Evolutionary conservation across 2,888 invertebrate species (phyloP), one percentile per base, ranked within the genome.

Genomic region (Ypsolopha scabrella): DNA sequence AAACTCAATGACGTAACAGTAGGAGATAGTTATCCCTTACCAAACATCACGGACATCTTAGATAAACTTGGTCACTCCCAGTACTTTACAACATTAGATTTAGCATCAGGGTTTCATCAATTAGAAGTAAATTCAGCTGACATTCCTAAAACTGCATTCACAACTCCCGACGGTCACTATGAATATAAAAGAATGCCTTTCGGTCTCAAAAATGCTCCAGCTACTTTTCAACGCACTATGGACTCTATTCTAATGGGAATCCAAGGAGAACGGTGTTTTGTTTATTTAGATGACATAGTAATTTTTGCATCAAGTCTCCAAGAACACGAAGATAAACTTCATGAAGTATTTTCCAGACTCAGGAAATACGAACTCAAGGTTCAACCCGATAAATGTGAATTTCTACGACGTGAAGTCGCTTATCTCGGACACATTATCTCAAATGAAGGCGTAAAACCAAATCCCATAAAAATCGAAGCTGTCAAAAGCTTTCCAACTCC

Each of bases 231-330:
- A n/a, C n/a, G n/a, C n/a, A n/a, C n/a, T n/a, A n/a, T n/a, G n/a
- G n/a, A n/a, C n/a, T n/a, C n/a, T n/a, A n/a, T n/a, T n/a, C n/a
- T n/a, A n/a, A n/a, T n/a, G n/a, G n/a, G n/a, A n/a, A n/a, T 65
- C 7, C 58, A 61, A 53, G 63, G 61, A 6, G 54, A 56, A 36
- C 45, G 55, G 36, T 61, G 60, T 33, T 61, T 62, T 48, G 61
- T 62, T 0, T 70, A 64, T 52, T 52, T 65, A 34, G 68, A 70
- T 52, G 67, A 68, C 9, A 60, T 65, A 1, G 59, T 70, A 1
- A 48, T 50, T 7, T 59, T 60, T 36, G 59, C 64, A 1, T 58
- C 61, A 10, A 60, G 60, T 33, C 54, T 71, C 0, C 57, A 62
- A 51, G 61, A 66, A 51, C 68, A 70, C 33, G 58, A 60, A 11